A percentile compares a stretch with the other conserved stretches of the same genome.
phyloP scores from a whole-genome alignment of 2,113 vertebrate genomes.

The Chelonoidis abingdonii region DNA sequence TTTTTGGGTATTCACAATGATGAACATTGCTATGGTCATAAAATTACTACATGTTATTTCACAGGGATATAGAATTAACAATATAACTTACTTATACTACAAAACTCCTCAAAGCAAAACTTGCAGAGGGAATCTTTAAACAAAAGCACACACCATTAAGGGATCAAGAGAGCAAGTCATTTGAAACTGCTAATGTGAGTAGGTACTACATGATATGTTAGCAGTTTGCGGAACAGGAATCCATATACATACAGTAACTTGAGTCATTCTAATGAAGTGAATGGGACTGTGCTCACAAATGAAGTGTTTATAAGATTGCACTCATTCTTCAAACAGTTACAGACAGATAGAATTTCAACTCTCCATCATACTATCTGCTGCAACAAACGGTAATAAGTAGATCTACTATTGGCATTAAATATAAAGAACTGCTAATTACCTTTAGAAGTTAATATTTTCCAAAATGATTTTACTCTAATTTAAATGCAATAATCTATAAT shows the following conservation, averaged over 20 bases:
- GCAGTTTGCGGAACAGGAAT: neutral
- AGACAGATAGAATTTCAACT: neutral
- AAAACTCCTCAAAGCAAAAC: neutral
- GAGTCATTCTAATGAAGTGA: neutral
- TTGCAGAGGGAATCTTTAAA: neutral
- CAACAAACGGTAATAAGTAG: neutral
- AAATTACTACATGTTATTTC: neutral
- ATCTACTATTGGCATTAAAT: neutral
- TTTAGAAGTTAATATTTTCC: neutral
- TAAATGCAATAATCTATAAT: neutral
- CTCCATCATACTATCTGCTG: neutral
- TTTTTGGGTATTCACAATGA: neutral
- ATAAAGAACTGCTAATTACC: neutral
- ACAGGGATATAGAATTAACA: neutral
- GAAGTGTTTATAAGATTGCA: neutral
- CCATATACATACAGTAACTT: neutral
- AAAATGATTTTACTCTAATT: neutral
- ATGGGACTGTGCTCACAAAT: neutral
- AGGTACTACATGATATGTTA: neutral
- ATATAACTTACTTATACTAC: neutral
- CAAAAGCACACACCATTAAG: neutral
- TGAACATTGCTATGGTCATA: neutral
- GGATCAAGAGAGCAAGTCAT: neutral
- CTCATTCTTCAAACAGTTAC: neutral
- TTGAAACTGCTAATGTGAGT: neutral